Evolutionary conservation across 2,113 vertebrate genomes (phyloP).

Genomic region (Elephas maximus): DNA sequence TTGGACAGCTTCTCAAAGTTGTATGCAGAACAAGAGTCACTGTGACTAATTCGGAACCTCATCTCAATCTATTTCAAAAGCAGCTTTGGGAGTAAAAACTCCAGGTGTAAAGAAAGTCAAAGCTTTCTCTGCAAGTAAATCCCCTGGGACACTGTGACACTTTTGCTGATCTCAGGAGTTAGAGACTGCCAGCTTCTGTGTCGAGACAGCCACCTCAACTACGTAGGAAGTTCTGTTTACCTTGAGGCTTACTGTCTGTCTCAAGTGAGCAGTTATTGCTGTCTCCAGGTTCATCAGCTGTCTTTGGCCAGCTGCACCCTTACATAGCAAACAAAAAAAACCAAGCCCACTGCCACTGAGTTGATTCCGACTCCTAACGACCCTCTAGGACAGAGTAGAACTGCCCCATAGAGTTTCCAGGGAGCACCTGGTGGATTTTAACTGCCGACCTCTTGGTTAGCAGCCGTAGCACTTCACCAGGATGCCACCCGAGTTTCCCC

Average conservation of each 20-base stretch:
- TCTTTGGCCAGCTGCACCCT: background rate
- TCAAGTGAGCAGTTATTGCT: too few species aligned
- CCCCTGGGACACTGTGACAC: background rate
- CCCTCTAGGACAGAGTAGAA: too few species aligned
- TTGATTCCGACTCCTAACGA: too few species aligned
- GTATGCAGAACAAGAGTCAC: background rate
- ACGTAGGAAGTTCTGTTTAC: background rate
- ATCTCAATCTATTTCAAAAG: background rate
- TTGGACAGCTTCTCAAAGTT: background rate
- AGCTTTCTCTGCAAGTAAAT: background rate
- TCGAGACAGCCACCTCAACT: background rate
- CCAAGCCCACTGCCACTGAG: too few species aligned
- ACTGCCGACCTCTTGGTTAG: too few species aligned
- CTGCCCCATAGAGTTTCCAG: too few species aligned
- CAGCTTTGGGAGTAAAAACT: background rate
- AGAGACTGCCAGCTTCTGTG: background rate
- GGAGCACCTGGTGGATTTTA: too few species aligned
- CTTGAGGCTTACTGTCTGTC: background rate
- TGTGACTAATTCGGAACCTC: background rate
- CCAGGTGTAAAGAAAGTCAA: background rate
- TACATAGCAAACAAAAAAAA: background rate
- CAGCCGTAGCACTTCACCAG: too few species aligned
- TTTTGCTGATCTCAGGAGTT: background rate
- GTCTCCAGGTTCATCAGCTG: background rate
- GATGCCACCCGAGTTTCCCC: too few species aligned